Base-by-base conservation (phyloP, 2,113 vertebrate species). In the Vicugna pacos region DNA sequence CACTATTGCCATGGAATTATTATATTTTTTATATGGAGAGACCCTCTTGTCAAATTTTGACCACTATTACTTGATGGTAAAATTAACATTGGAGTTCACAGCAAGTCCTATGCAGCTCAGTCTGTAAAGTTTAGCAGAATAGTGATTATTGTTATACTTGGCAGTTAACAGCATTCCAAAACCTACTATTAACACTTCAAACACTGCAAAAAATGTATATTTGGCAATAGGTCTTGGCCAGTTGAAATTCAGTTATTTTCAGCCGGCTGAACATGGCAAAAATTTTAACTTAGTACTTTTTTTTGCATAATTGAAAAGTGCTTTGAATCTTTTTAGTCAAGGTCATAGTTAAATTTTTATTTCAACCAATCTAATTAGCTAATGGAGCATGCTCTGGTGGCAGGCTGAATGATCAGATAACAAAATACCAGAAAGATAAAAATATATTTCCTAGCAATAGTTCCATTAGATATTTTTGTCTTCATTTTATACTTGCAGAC, bases 181-280 rank as follows among this genome's bases (percentile, higher is more conserved):
- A 85, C 22, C 22, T 94, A 56, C 52, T 82, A 65, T 94, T 95
- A 94, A 60, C 30, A 84, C 3, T 82, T 22, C 10, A 13, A 46
- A 84, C 80, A 92, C 16, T 95, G 22, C 1, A 93, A 67, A 80
- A 42, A 80, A 65, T 80, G 9, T 46, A 48, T 84, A 83, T 17
- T 87, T 94, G 64, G 38, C 60, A 89, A 89, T 62, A 89, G 24
- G 1, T 90, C 84, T 91, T 93, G 84, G 50, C 64, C 69, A 95
- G 30, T 32, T 90, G 64, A 84, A 35, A 76, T 92, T 93, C 26
- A 58, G 26, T 92, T 96, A 89, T 77, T 97, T 93, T 92, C 8
- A 60, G 35, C 48, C 81, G 3, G 64, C 19, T 97, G 75, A 89
- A 42, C 50, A 77, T 85, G 38, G 2, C 30, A 69, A 52, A 67